Base-by-base conservation (phyloP, 2,113 vertebrate genomes). In the Arothron firmamentum region DNA sequence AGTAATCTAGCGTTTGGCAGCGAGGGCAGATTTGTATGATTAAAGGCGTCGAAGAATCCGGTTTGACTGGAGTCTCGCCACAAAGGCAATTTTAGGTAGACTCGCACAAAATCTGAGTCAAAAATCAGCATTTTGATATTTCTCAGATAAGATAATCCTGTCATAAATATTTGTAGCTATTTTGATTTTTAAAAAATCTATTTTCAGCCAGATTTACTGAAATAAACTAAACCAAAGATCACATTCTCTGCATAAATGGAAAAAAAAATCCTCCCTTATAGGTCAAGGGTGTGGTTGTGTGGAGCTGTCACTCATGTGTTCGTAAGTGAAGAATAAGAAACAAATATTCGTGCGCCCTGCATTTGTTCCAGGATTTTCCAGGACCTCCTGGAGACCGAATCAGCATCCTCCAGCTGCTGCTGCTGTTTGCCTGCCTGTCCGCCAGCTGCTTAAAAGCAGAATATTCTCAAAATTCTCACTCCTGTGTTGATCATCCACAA, bases 401-500 rank as follows among this genome's bases (percentile, higher is more conserved):
- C 20, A 52, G 54, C 56, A 1, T 65, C 74, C 62, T 55, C 51
- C 48, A 52, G 55, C 54, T 45, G 62, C 66, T 25, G 48, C 31
- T 25, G 48, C 31, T 15, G 64, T 46, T 19, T 23, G 20, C 54
- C 15, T 56, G 58, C 43, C 45, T 45, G 45, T 21, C 53, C 60
- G 21, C 15, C 51, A 56, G 59, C 58, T 43, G 70, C 72, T 59
- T 46, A 60, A 73, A 76, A 41, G 57, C 51, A 60, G 20, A 75
- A 80, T 74, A 67, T 72, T 67, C 67, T 77, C 45, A 78, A 80
- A 38, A 85, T 72, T 79, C 75, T 67, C 76, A 67, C 74, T 74
- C 62, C 46, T 56, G 34, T 65, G 67, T 67, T 66, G 65, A 79
- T 73, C 56, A 63, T 62, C 63, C 77, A 72, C 75, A 74, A 52